Evolutionary conservation across 37 sponge, comb jelly and placozoan genomes (phyloP).

Genomic region (Tethya wilhelma): DNA sequence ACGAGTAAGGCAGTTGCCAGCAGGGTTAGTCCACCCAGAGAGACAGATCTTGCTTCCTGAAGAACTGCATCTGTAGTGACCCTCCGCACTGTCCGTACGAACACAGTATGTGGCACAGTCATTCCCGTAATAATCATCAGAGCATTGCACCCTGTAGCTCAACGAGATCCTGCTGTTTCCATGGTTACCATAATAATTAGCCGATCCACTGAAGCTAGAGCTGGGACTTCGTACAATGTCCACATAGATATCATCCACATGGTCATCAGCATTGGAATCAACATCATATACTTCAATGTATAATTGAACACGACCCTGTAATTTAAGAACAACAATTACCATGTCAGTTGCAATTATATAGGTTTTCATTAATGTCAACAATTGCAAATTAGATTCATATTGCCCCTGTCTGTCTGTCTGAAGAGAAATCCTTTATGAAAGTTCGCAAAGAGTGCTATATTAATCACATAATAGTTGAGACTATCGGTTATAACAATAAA

Average conservation of each 20-base stretch:
- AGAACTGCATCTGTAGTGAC: conserved; percentile 35
- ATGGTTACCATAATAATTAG: conserved; percentile 2
- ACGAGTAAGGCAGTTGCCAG: conserved; percentile 3
- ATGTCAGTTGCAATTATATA: neutral
- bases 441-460: too few relatives aligned
- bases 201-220: neutral
- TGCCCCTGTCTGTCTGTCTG: too few relatives aligned
- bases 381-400: too few relatives aligned
- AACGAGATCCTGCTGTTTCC: conserved; percentile 4
- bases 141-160: conserved; percentile 8
- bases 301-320: neutral
- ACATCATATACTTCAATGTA: conserved; percentile 5
- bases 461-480: too few relatives aligned
- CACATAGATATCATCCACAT: conserved; percentile 12
- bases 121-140: conserved; percentile 20
- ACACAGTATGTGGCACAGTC: conserved; percentile 22
- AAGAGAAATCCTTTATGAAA: too few relatives aligned
- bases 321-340: neutral
- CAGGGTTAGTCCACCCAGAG: conserved; percentile 23
- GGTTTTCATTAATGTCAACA: neutral
- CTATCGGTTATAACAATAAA: too few relatives aligned
- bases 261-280: conserved; percentile 12
- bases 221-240: neutral
- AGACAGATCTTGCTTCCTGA: conserved; percentile 13
- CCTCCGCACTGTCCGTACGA: conserved; percentile 1